Evolutionary conservation across 23 tunicate genomes (phyloP).

Genomic region (Oikopleura dioica): DNA sequence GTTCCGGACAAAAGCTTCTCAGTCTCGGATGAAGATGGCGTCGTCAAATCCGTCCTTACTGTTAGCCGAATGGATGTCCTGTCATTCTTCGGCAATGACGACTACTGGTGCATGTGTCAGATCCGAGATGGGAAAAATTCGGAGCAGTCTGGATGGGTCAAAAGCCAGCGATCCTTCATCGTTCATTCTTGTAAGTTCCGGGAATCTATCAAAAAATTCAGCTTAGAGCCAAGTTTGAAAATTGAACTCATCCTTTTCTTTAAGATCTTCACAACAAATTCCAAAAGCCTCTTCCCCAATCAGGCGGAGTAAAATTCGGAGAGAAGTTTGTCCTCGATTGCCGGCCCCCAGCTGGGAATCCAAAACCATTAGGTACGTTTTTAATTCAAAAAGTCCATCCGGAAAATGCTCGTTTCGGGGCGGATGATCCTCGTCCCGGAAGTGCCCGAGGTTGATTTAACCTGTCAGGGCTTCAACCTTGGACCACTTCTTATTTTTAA

Average conservation of each 20-base stretch:
- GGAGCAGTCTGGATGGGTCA: conserved; percentile 2
- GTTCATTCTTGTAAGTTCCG: not conserved
- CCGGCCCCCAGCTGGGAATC: not conserved
- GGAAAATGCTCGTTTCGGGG: not conserved
- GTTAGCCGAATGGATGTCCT: not conserved
- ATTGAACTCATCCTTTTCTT: no score
- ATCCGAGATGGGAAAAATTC: not conserved
- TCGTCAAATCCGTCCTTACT: no score
- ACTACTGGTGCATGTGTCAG: not conserved
- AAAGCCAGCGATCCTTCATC: not conserved
- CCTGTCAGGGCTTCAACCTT: no score
- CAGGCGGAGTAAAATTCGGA: conserved; percentile 2
- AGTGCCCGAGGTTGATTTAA: not conserved
- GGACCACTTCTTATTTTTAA: no score
- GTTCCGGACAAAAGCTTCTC: no score
- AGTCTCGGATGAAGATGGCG: no score
- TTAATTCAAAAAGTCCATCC: not conserved
- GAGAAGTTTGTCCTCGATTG: conserved; percentile 11
- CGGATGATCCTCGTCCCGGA: not conserved
- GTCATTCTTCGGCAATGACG: not conserved
- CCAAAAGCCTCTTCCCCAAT: conserved; percentile 10
- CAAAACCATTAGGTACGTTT: not conserved
- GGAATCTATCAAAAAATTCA: not conserved
- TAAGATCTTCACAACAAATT: not conserved
- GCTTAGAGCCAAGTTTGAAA: no score